Evolutionary conservation across 2,888 invertebrate genomes (phyloP), one percentile per base, ranked within the genome.

Genomic region (Minunthozetes semirufus): DNA sequence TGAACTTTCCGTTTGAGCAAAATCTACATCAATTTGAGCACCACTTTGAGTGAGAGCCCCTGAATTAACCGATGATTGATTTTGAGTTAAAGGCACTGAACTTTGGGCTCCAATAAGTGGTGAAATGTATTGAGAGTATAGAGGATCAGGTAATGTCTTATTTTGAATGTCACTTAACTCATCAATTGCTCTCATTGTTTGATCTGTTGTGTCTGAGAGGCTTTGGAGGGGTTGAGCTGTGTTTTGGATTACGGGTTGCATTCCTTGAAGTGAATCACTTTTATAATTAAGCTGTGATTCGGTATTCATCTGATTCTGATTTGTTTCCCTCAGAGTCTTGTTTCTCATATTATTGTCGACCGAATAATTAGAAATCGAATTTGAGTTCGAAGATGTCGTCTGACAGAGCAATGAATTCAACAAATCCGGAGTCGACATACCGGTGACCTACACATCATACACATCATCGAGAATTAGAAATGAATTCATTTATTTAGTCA

Each of bases 41-140:
- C 68, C 42, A 68, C 22, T 68, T 22, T 68, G n/a, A 11, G 1
- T 13, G 4, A 27, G 29, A 29, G 33, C 17, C 4, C 33, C 63
- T 13, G 68, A 42, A 68, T 68, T 38, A 8, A 68, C 13, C 5
- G 68, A 19, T n/a, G 68, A 42, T 68, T 68, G 68, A 13, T 9
- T 68, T 17, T 42, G 68, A 42, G n/a, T n/a, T 22, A 68, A 68
- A 68, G 68, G 68, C 68, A 68, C 68, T 19, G 38, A 13, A 42
- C 22, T 68, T 68, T 68, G 68, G 9, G 68, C 13, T 22, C 42
- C 68, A 19, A 38, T 22, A 6, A 46, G 0, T 42, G 68, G 46
- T 3, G 42, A 42, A 1, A 15, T 4, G 46, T 19, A 68, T 46
- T 68, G 68, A 42, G n/a, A 38, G 33, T 68, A 68, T 11, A 42